Evolutionary conservation across 1,140 invertebrate genomes (phyloP), one percentile per base, ranked within the genome.

Genomic region (Onthophagus taurus): DNA sequence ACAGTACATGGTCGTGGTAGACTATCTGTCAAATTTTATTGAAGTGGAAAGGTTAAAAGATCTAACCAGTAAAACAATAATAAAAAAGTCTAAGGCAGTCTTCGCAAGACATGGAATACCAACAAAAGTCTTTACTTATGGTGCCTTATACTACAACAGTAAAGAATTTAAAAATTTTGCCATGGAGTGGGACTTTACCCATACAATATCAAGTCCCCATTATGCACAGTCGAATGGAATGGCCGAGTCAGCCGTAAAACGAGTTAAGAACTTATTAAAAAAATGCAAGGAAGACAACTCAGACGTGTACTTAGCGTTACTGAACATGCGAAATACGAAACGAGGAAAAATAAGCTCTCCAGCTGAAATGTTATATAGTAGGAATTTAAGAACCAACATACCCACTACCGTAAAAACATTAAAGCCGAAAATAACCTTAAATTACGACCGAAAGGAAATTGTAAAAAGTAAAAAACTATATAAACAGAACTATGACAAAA

Each of bases 191-290:
- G 50, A 55, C 12, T 63, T 71, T 45, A 41, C 45, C 2, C 54
- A 65, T 31, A 41, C 52, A 12, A 67, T 60, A 0, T 58, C 51
- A 30, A 65, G 59, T 50, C 68, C 62, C 3, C 37, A 49, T 12
- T 66, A 65, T 42, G 54, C 61, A 3, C 48, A 54, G 33, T 57
- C 57, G 9, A 65, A 66, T 37, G 60, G 62, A 0, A 34, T 63
- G 7, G 60, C 56, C 1, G 60, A 64, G 48, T 52, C 53, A 46
- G 54, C 50, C 9, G 57, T 65, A 23, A 23, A 44, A 26, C 61
- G 54, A 16, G 33, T 47, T 30, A 64, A 64, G 53, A 52, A 49
- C n/a, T 47, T 65, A 11, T 29, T 59, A 3, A 51, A 45, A 42
- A 60, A 63, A 44, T 44, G 31, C 37, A 21, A 18, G 24, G 35